phyloP scores from a whole-genome alignment of 37 sponge, comb jelly and placozoan genomes.

The Oscarella lobularis region DNA sequence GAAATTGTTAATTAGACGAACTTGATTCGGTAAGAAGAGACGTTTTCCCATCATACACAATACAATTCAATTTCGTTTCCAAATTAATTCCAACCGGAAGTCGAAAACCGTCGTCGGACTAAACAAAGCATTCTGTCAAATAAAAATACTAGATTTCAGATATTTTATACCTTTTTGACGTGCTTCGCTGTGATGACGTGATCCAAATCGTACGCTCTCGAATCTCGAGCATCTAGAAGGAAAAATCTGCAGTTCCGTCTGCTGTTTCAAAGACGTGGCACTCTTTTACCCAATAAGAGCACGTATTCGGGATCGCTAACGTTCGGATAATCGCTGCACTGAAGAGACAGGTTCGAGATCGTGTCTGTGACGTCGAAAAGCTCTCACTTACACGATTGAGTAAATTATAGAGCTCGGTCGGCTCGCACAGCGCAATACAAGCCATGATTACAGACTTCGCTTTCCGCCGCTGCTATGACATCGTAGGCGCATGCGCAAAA shows the following conservation, averaged over 20 bases:
- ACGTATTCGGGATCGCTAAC: slow-evolving; percentile 43
- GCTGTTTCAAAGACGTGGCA: slow-evolving; percentile 3
- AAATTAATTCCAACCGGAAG: slow-evolving; percentile 41
- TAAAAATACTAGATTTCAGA: not conserved
- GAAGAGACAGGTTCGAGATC: too few species aligned
- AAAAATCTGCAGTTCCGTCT: too few species aligned
- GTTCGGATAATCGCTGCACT: slow-evolving; percentile 6
- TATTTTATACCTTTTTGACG: slow-evolving; percentile 19
- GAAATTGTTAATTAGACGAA: not conserved
- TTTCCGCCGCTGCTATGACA: not conserved
- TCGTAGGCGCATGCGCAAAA: too few species aligned
- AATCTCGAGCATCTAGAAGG: slow-evolving; percentile 37
- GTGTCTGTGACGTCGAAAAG: too few species aligned
- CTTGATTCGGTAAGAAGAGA: not conserved
- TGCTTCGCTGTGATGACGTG: slow-evolving; percentile 35
- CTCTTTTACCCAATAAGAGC: slow-evolving; percentile 57
- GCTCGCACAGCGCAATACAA: slow-evolving; percentile 66
- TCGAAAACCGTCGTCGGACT: slow-evolving; percentile 14
- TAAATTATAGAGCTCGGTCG: slow-evolving; percentile 77
- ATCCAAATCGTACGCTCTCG: slow-evolving; percentile 25
- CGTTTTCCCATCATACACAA: slow-evolving; percentile 88
- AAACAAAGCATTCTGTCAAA: slow-evolving; percentile 17
- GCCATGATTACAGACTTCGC: slow-evolving; percentile 12
- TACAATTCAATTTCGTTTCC: slow-evolving; percentile 43
- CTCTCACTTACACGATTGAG: slow-evolving; percentile 49